A percentile compares a stretch with the other conserved stretches of the same genome.
Conservation (phyloP, 2,797 vertebrate species). For the Podarcis siculus region DNA sequence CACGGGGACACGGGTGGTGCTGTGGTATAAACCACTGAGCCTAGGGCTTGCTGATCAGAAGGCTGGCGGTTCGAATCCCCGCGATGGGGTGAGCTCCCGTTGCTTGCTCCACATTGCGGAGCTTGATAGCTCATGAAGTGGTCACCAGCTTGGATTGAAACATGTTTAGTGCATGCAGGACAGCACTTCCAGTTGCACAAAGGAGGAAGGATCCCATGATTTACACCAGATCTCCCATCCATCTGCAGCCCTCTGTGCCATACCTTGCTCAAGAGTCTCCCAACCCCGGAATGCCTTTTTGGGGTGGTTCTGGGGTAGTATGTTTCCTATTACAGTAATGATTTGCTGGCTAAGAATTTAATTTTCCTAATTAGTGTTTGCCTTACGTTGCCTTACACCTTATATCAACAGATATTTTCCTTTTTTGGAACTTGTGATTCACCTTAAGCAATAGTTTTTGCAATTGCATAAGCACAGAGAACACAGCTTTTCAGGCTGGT, state of each 20-base stretch:
- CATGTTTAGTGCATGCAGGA: not conserved
- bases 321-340: not conserved
- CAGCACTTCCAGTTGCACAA: not conserved
- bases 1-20: too few relatives aligned
- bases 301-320: not conserved
- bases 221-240: not conserved
- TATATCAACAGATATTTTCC: not conserved
- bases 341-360: not conserved
- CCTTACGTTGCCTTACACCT: not conserved
- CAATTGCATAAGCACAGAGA: constrained; percentile 26
- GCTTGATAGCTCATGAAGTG: not conserved
- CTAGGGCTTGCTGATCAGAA: too few relatives aligned
- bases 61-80: too few relatives aligned
- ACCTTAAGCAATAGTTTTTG: not conserved
- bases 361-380: not conserved
- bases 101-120: not conserved
- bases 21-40: too few relatives aligned
- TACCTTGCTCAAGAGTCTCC: not conserved
- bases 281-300: not conserved
- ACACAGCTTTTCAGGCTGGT: constrained; percentile 16
- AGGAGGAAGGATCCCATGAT: not conserved
- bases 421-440: not conserved
- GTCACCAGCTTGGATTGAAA: not conserved
- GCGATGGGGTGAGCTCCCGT: too few relatives aligned
- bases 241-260: not conserved